phyloP scores from a whole-genome alignment of 30 jellyfish, hydroid and myxozoan species.

The Phacellophora camtschatica region DNA sequence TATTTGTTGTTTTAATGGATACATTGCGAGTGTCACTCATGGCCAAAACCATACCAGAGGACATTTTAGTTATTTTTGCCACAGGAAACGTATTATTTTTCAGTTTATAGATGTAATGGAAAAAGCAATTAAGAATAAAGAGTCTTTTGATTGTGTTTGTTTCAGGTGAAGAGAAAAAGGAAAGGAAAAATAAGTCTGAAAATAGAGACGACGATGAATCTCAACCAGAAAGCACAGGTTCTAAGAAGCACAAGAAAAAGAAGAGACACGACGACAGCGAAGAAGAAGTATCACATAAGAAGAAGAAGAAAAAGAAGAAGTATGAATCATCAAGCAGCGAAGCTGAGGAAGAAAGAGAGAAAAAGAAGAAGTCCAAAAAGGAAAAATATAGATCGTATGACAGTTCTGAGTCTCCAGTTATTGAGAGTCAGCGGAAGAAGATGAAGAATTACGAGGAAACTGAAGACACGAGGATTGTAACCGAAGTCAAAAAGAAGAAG shows the following conservation, averaged over 20 bases:
- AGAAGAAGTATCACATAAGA: slow-evolving; percentile 45
- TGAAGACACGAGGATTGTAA: background rate
- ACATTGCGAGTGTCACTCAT: too few relatives aligned
- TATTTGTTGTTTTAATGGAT: too few relatives aligned
- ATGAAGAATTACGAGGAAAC: slow-evolving; percentile 12
- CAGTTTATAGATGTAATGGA: too few relatives aligned
- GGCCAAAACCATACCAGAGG: too few relatives aligned
- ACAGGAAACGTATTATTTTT: too few relatives aligned
- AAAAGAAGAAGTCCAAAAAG: slow-evolving; percentile 76
- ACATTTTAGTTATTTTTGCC: too few relatives aligned
- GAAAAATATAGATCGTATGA: slow-evolving; percentile 36
- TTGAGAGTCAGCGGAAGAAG: slow-evolving; percentile 27
- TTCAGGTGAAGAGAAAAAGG: slow-evolving; percentile 51
- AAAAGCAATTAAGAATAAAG: too few relatives aligned
- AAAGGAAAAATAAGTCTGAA: slow-evolving; percentile 13
- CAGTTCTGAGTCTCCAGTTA: slow-evolving; percentile 39
- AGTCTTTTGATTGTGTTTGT: too few relatives aligned
- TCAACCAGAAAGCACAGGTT: background rate
- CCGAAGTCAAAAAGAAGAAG: slow-evolving; percentile 43
- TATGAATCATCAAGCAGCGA: slow-evolving; percentile 55
- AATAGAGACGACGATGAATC: slow-evolving; percentile 38
- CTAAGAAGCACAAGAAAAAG: slow-evolving; percentile 70
- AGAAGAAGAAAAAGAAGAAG: slow-evolving; percentile 34
- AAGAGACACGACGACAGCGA: slow-evolving; percentile 58
- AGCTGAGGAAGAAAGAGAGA: slow-evolving; percentile 68